phyloP scores from a whole-genome alignment of 2,888 invertebrate genomes.

The Laothoe populi region DNA sequence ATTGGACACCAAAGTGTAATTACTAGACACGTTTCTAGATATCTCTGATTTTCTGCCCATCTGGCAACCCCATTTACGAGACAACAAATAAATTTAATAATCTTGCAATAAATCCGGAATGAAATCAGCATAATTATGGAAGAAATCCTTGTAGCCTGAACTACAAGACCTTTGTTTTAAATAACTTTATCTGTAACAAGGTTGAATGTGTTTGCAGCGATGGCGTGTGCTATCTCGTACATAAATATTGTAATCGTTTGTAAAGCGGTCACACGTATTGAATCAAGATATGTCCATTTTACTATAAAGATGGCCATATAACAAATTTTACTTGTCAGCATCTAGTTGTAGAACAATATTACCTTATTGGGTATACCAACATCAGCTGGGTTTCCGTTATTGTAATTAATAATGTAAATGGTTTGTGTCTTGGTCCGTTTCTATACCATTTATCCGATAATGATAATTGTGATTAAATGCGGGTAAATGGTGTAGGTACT shows the following conservation, averaged over 20 bases:
- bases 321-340: not conserved
- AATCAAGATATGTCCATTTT: slow-evolving; percentile 14
- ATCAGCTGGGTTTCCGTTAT: not conserved
- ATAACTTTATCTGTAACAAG: slow-evolving; percentile 39
- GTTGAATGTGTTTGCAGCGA: slow-evolving; percentile 36
- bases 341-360: slow-evolving; percentile 7
- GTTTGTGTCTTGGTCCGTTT: no score
- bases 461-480: no score
- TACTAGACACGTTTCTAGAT: no score
- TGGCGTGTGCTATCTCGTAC: slow-evolving; percentile 31
- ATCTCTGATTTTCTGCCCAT: no score
- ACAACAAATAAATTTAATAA: not conserved
- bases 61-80: no score
- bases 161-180: slow-evolving; percentile 18
- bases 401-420: no score
- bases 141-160: slow-evolving; percentile 25
- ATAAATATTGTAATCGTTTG: slow-evolving; percentile 32
- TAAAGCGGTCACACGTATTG: slow-evolving; percentile 35
- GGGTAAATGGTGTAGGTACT: no score
- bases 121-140: slow-evolving; percentile 31
- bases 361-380: not conserved
- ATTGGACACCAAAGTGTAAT: no score
- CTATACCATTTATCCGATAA: no score
- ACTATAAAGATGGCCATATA: not conserved
- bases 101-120: slow-evolving; percentile 14